phyloP scores from a whole-genome alignment of 2,888 invertebrate species.

The Deilephila porcellus region DNA sequence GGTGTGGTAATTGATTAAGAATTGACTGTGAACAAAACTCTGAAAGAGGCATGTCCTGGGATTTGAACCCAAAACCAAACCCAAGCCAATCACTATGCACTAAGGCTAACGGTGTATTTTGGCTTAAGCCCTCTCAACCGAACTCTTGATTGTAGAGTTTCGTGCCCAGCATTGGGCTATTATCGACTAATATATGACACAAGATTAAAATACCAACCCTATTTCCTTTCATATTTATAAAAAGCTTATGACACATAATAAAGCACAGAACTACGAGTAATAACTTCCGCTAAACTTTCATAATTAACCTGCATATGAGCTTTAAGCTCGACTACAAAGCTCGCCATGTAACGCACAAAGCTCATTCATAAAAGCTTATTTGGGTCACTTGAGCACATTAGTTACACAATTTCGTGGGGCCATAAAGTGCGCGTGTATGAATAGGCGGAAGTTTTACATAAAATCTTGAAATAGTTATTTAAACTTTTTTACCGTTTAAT shows the following conservation, averaged over 20 bases:
- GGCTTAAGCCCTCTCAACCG: too few relatives aligned
- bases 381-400: slow-evolving; percentile 26
- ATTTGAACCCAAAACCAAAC: not conserved
- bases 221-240: not conserved
- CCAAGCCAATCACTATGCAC: too few relatives aligned
- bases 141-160: too few relatives aligned
- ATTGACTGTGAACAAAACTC: too few relatives aligned
- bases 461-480: not conserved
- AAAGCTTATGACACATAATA: not conserved
- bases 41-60: not conserved
- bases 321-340: slow-evolving; percentile 10
- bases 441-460: not conserved
- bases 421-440: not conserved
- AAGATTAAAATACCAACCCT: not conserved
- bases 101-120: too few relatives aligned
- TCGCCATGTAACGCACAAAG: slow-evolving; percentile 16
- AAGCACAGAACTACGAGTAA: not conserved
- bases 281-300: slow-evolving; percentile 1
- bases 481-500: not conserved
- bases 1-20: too few relatives aligned
- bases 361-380: slow-evolving; percentile 25
- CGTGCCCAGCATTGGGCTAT: not conserved
- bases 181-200: not conserved
- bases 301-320: slow-evolving; percentile 22
- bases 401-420: slow-evolving; percentile 18